Conservation (phyloP, 2,113 vertebrate species). For the Leptobrachium leishanense region DNA sequence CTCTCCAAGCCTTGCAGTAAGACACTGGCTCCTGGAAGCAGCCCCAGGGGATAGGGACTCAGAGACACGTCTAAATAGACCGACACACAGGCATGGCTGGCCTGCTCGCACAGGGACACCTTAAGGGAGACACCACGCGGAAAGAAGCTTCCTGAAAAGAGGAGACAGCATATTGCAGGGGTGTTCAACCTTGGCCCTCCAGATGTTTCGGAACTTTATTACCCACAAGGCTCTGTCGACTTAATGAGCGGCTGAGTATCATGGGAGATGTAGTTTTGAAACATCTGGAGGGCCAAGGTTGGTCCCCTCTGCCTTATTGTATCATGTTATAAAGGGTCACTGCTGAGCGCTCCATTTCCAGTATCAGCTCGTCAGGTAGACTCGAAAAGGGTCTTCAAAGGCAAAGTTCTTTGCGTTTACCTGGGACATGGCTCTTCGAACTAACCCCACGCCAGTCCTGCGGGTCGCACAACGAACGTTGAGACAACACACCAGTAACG, state of each 20-base stretch:
- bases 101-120: constrained; percentile 63
- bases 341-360: too few relatives aligned
- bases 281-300: too few relatives aligned
- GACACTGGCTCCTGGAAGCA: constrained; percentile 75
- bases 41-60: constrained; percentile 65
- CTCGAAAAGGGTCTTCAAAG: neutral
- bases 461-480: constrained; percentile 59
- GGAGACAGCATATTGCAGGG: constrained; percentile 20
- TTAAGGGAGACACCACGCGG: constrained; percentile 58
- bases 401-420: neutral
- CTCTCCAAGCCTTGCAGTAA: constrained; percentile 73
- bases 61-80: constrained; percentile 70
- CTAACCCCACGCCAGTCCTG: constrained; percentile 37
- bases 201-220: too few relatives aligned
- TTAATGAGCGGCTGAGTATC: too few relatives aligned
- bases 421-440: neutral
- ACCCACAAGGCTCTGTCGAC: too few relatives aligned
- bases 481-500: constrained; percentile 56
- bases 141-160: constrained; percentile 50
- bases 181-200: too few relatives aligned
- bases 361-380: neutral
- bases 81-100: constrained; percentile 56
- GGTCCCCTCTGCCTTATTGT: too few relatives aligned
- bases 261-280: too few relatives aligned
- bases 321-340: too few relatives aligned